Base-by-base conservation (phyloP, 2,797 vertebrate genomes). In the Phoeniculus purpureus region DNA sequence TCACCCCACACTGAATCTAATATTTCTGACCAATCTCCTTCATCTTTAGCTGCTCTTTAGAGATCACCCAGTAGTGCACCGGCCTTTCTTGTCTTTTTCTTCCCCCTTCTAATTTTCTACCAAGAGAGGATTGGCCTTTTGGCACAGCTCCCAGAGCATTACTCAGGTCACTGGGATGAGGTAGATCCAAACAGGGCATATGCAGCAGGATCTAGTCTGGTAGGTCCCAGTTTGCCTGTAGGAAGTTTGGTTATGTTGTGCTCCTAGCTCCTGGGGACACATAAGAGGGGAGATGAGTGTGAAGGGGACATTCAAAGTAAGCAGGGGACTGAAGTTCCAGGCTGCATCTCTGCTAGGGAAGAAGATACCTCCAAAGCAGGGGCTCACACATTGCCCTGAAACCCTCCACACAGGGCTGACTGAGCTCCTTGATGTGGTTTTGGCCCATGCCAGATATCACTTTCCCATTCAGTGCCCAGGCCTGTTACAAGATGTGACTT, bases 251-350 rank as follows among this genome's bases (percentile, higher is more conserved):
- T 60, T 16, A 50, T 25, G 26, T 21, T 0, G 1, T 32, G 32
- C 21, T 80, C 45, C 3, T 23, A 52, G 32, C 11, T 47, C 26
- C 23, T 71, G 13, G 1, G 8, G 11, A 51, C 15, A 62, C 10
- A 34, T 2, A 2, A 14, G 25, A 45, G 25, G 6, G 14, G 27
- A 55, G 40, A 34, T n/a, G 18, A 81, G 1, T 2, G 2, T 20
- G 47, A 75, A 7, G 14, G 18, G 27, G 37, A 79, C 8, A 7
- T 60, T 54, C 47, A 43, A 43, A 81, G 12, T 25, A 61, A 58
- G 37, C 7, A 17, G 23, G 8, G 4, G 14, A 9, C 23, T 65
- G 12, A 6, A 7, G 6, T 77, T 80, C 54, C 55, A 12, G 6
- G 15, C 11, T 62, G 34, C 20, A 14, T 15, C 4, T 80, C 16